These are phyloP conservation scores for Neoarius graeffei DNA, from an alignment of 2,113 vertebrate genomes.

Conservation along the genomic window DNA sequence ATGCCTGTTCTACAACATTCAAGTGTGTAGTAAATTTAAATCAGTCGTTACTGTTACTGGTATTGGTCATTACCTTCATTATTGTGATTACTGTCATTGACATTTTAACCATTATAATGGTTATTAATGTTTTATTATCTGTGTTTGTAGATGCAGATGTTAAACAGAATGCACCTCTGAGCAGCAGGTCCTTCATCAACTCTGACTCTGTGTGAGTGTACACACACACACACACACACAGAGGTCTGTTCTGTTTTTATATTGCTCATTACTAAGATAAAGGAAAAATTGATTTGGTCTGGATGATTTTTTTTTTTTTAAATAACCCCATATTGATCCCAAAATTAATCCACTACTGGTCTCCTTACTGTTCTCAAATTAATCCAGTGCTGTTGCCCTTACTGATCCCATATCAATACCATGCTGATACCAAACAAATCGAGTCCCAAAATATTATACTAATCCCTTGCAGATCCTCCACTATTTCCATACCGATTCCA, in stretches of 20 bases:
- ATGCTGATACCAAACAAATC: not conserved
- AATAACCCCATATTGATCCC: not conserved
- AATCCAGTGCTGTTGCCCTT: not conserved
- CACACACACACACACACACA: not conserved
- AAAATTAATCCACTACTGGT: not conserved
- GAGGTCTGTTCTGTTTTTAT: not conserved
- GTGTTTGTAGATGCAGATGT: constrained; percentile 84
- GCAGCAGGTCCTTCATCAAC: constrained; percentile 76
- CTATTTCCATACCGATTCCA: not conserved
- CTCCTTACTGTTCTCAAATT: not conserved
- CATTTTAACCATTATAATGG: not conserved
- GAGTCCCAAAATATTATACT: not conserved
- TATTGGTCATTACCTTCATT: not conserved
- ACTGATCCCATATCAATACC: too few relatives aligned
- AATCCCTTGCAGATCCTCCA: not conserved
- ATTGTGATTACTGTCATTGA: not conserved
- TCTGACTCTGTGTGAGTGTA: constrained; percentile 82
- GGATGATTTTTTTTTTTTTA: not conserved
- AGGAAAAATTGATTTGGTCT: not conserved
- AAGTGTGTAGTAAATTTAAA: not conserved
- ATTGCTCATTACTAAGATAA: not conserved
- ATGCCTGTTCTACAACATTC: not conserved
- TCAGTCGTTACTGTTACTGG: not conserved
- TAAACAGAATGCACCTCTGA: constrained; percentile 75
- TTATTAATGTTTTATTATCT: constrained; percentile 5